phyloP scores from a whole-genome alignment of 2,797 vertebrate species.

The Sternotherus odoratus region DNA sequence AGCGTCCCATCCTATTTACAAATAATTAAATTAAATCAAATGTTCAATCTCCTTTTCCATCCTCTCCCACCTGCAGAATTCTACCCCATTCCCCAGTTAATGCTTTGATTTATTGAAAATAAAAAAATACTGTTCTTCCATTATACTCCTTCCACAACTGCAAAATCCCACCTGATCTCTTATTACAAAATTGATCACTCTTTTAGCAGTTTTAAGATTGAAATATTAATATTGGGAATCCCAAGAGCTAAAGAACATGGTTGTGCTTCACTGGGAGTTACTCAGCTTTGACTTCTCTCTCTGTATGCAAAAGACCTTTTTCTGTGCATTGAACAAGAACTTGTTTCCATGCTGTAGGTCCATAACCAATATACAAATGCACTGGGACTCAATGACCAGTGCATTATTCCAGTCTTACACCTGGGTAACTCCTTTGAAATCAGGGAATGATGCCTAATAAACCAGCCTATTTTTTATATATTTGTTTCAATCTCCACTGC shows the following conservation, averaged over 20 bases:
- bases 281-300: background rate
- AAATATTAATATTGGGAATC: conserved; percentile 29
- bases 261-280: background rate
- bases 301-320: background rate
- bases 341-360: accelerated
- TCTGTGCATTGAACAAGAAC: background rate
- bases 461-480: background rate
- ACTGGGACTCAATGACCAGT: background rate
- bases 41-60: background rate
- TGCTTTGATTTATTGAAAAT: background rate
- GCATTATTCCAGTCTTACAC: background rate
- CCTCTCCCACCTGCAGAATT: background rate
- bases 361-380: background rate
- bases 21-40: background rate
- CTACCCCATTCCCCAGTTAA: background rate
- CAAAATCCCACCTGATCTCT: background rate
- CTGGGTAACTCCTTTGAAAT: background rate
- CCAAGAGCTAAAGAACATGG: background rate
- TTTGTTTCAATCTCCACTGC: background rate
- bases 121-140: background rate
- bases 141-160: background rate
- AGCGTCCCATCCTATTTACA: background rate
- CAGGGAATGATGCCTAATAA: background rate
- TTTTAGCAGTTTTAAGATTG: conserved; percentile 14
- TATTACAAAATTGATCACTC: conserved; percentile 13